These are phyloP conservation scores for Camponotus fellah DNA, from an alignment of 2,888 invertebrate genomes.

Conservation along the genomic window DNA sequence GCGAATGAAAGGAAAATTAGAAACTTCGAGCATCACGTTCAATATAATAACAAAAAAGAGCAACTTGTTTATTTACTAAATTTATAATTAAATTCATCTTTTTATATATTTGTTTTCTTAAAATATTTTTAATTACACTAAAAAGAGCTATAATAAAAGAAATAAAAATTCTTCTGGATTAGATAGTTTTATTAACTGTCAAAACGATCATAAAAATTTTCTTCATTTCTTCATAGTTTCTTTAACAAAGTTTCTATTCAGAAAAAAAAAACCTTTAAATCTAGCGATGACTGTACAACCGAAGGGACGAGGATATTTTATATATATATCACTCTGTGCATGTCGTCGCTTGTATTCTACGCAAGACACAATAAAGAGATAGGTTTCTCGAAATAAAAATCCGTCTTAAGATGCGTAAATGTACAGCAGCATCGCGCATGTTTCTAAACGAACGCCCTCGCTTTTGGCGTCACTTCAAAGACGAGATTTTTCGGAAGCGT, in stretches of 20 bases:
- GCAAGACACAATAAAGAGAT: slow-evolving; percentile 6
- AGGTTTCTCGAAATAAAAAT: slow-evolving; percentile 57
- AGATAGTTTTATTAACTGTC: neutral
- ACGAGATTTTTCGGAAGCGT: slow-evolving; percentile 58
- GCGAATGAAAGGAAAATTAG: neutral
- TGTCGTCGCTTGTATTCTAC: neutral
- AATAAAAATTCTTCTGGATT: neutral
- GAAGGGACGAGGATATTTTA: neutral
- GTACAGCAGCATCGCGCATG: slow-evolving; percentile 2
- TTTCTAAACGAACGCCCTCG: slow-evolving; percentile 40
- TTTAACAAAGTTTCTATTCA: neutral
- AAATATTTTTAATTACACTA: neutral
- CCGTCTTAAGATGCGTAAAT: slow-evolving; percentile 31
- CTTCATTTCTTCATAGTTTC: too few species aligned
- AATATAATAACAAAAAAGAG: neutral
- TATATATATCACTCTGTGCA: neutral
- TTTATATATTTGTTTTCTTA: neutral
- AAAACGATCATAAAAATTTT: neutral
- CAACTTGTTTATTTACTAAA: neutral
- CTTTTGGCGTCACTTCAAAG: slow-evolving; percentile 59
- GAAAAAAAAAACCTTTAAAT: neutral
- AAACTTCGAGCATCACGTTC: neutral
- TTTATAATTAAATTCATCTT: neutral
- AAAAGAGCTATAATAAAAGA: neutral
- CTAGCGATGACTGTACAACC: neutral